These are phyloP conservation scores for Drosophila orosa DNA, from an alignment of 1,140 invertebrate species.

Conservation along the genomic window DNA sequence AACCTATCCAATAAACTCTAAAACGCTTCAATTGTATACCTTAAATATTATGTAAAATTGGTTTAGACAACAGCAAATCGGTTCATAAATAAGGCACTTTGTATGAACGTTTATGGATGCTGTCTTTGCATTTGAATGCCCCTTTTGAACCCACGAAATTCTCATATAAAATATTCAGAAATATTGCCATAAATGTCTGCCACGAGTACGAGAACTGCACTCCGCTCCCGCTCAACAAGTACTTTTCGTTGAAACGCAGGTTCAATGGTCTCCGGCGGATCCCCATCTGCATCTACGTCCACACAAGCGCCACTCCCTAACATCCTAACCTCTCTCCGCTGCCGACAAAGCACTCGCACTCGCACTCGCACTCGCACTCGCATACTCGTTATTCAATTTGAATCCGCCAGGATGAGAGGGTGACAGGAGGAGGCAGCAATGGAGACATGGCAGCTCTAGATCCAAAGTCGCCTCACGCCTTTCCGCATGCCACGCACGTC, in stretches of 20 bases:
- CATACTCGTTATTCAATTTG: slow-evolving; percentile 52
- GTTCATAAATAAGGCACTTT: slow-evolving; percentile 16
- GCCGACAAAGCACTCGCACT: slow-evolving; percentile 3
- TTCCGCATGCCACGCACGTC: slow-evolving; percentile 54
- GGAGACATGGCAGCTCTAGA: slow-evolving; percentile 26
- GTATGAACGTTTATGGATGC: slow-evolving; percentile 16
- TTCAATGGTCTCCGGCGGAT: slow-evolving; percentile 28
- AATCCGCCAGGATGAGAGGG: slow-evolving; percentile 20
- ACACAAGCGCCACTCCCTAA: background rate
- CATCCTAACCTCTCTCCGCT: background rate
- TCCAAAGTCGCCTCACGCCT: slow-evolving; percentile 22
- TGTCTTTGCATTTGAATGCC: slow-evolving; percentile 22
- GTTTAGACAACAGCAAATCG: slow-evolving; percentile 17
- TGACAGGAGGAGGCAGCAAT: background rate
- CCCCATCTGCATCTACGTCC: background rate
- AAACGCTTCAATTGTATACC: background rate
- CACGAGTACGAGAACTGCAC: background rate
- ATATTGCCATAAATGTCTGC: slow-evolving; percentile 25
- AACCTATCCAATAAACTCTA: background rate
- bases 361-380: slow-evolving; percentile 36
- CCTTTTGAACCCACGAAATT: slow-evolving; percentile 10
- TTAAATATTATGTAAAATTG: background rate
- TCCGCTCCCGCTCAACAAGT: slow-evolving; percentile 33
- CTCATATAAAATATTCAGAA: slow-evolving; percentile 37
- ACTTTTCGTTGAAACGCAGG: slow-evolving; percentile 15